phyloP scores from a whole-genome alignment of 2,113 vertebrate species.

The Gyps fulvus region DNA sequence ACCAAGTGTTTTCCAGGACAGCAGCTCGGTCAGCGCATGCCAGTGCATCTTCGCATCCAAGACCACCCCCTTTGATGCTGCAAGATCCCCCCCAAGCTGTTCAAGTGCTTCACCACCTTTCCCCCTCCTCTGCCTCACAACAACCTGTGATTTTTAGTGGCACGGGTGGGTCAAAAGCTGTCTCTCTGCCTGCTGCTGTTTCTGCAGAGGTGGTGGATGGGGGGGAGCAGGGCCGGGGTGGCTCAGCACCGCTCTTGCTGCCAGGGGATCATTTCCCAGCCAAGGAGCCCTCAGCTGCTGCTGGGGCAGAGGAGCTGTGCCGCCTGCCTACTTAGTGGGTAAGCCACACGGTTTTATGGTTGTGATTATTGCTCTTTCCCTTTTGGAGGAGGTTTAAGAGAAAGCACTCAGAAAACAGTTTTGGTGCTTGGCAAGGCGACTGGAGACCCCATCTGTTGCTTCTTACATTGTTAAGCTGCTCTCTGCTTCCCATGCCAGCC shows the following conservation, averaged over 20 bases:
- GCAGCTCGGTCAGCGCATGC: background rate
- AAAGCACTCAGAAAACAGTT: background rate
- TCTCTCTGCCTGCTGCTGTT: rapidly evolving
- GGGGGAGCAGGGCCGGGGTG: background rate
- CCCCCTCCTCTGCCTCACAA: background rate
- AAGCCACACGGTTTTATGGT: background rate
- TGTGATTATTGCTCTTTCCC: background rate
- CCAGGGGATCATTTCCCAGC: background rate
- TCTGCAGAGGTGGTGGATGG: rapidly evolving
- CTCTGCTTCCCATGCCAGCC: conserved; percentile 42
- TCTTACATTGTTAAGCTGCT: conserved; percentile 21
- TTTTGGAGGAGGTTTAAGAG: conserved; percentile 21
- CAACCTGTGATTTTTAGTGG: rapidly evolving
- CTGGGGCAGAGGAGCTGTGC: background rate
- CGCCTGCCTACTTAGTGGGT: rapidly evolving
- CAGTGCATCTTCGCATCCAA: background rate
- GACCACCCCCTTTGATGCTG: background rate
- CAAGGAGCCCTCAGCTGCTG: background rate
- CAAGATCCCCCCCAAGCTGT: background rate
- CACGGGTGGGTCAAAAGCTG: background rate
- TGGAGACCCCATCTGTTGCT: conserved; percentile 57
- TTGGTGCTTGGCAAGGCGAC: conserved; percentile 40
- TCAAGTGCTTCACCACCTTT: background rate
- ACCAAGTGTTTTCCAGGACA: background rate
- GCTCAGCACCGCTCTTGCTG: background rate